Evolutionary conservation across 2,113 vertebrate species (phyloP).

Genomic region (Pogonocichla stellata): DNA sequence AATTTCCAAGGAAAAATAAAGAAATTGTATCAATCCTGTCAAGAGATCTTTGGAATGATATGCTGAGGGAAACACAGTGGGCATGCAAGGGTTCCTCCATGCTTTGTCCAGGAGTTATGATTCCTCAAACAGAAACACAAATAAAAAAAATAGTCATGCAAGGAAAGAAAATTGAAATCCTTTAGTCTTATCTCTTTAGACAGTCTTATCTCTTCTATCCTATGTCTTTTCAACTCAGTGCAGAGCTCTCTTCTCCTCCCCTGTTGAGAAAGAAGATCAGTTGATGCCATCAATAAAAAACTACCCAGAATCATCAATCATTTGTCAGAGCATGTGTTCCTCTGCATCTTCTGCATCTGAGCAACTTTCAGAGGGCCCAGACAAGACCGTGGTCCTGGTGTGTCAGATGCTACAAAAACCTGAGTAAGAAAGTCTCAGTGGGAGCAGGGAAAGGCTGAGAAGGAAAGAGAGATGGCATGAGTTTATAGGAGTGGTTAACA

Average conservation of each 20-base stretch:
- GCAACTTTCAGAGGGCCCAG: neutral
- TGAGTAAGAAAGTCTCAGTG: neutral
- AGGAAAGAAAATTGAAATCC: neutral
- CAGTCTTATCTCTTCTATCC: neutral
- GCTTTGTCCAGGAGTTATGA: neutral
- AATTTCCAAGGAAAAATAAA: neutral
- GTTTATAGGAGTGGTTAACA: neutral
- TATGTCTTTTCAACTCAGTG: neutral
- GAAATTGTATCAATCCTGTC: neutral
- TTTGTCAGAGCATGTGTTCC: neutral
- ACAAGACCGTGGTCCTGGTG: neutral
- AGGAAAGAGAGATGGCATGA: neutral
- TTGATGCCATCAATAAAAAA: neutral
- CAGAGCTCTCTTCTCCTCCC: neutral
- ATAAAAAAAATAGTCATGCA: neutral
- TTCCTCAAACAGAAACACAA: neutral
- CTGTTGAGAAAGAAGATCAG: neutral
- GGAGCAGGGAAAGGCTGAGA: neutral
- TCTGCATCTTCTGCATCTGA: neutral
- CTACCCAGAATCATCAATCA: neutral
- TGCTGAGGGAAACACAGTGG: neutral
- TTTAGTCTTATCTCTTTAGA: neutral
- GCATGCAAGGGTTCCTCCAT: neutral
- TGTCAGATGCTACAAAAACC: neutral
- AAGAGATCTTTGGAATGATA: neutral